Base-by-base conservation (phyloP, 2,888 invertebrate species). In the Himalopsyche tibetana region DNA sequence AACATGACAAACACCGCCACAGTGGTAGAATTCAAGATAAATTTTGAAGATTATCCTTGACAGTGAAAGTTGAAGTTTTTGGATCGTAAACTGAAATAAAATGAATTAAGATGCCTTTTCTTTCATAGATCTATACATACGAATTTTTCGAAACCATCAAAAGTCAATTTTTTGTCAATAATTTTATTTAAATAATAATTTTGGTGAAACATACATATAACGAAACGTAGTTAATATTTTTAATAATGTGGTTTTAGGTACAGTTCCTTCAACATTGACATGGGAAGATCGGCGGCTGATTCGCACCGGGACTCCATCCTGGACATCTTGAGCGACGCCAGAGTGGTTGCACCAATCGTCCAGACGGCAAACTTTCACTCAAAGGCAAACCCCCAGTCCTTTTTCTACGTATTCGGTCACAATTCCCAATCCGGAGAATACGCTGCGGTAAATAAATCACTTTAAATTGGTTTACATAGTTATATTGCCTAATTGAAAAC, bases 371-470 rank as follows among this genome's bases (percentile, higher is more conserved):
- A 95, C 91, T 95, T 96, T 91, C 97, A 97, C 90, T 95, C 96
- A 5, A 94, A 94, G 89, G 94, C 95, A 42, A 96, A 97, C 92
- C 93, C 95, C 0, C 95, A 95, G 90, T 96, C 96, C 84, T 98
- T 96, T 91, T 97, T 98, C 94, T 98, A 98, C 90, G 96, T 98
- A 42, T 98, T 98, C 90, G 95, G 96, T 6, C 98, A 98, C 90
- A 96, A 96, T 89, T 97, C 96, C 86, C 94, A 95, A 88, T 95
- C 96, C 89, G 96, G 96, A 87, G 96, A 96, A 88, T 96, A 96
- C 91, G 95, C 96, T 80, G 94, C 94, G 90, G 97, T 97, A 92
- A 95, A 95, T 94, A 87, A 3, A 51, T 87, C 11, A 55, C 12
- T 82, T 42, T 28, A 2, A 51, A 51, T 51, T 51, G 12, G 15